Percentiles rank a stretch among this genome's conserved stretches.
Conservation (phyloP, 2,888 invertebrate genomes). For the Heliconius charithonia region DNA sequence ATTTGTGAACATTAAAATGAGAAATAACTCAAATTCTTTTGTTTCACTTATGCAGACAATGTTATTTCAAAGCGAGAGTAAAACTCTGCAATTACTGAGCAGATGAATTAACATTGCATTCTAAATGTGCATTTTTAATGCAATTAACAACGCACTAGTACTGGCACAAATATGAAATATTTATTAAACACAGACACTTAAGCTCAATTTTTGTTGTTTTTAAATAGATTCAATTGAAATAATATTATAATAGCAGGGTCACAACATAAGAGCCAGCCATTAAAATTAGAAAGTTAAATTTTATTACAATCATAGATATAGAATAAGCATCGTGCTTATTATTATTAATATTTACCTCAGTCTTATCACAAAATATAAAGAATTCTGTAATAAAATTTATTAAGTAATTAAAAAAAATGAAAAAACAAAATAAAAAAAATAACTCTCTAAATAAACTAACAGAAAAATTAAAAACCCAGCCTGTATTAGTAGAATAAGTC, state of each 20-base stretch:
- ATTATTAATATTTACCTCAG: background rate
- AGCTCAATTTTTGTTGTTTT: background rate
- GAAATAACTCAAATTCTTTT: slow-evolving; percentile 23
- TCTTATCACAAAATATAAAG: too few species aligned
- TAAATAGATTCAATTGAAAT: background rate
- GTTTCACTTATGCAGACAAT: slow-evolving; percentile 29
- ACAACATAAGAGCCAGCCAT: background rate
- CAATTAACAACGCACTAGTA: slow-evolving; percentile 24
- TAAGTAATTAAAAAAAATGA: too few species aligned
- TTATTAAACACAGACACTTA: slow-evolving; percentile 10
- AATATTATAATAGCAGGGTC: background rate
- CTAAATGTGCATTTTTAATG: slow-evolving; percentile 33
- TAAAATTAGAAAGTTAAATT: background rate
- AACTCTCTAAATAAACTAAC: too few species aligned
- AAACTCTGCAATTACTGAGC: slow-evolving; percentile 32
- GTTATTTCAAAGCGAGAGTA: slow-evolving; percentile 31
- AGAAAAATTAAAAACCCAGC: background rate
- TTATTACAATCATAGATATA: background rate
- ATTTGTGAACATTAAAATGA: slow-evolving; percentile 15
- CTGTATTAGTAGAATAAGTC: background rate
- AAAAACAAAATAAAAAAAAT: too few species aligned
- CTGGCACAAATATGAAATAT: background rate
- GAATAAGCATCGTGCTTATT: background rate
- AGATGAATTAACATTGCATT: slow-evolving; percentile 37
- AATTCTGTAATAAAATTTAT: too few species aligned